Evolutionary conservation across 2,888 invertebrate species (phyloP), one percentile per base, ranked within the genome.

Genomic region (Eudasyphora cyanicolor): DNA sequence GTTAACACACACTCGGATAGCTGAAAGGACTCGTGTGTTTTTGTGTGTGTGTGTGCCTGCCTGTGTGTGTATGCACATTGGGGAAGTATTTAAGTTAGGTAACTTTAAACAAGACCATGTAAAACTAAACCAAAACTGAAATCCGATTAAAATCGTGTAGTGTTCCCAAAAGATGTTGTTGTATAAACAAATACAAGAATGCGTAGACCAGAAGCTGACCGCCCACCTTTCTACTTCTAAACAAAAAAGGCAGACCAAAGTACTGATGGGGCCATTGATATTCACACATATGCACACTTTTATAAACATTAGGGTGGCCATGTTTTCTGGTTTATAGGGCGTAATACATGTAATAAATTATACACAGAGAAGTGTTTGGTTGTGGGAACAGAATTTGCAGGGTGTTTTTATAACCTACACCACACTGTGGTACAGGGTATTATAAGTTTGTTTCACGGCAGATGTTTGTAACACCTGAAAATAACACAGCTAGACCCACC

Each of bases 131-230:
- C 70, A 76, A 74, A 77, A 69, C 67, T 69, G 32, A 84, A 84
- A 84, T 81, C 84, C 73, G 84, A 81, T 81, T 84, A 81, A 78
- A 76, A 76, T 57, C 67, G 19, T 76, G 80, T 49, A 38, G 24
- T 76, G 17, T 38, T 29, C n/a, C 24, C 76, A 21, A 54, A 64
- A 71, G 64, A 73, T 38, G 38, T 29, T 71, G 35, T 71, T 71
- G 57, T 75, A 54, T 19, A 70, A 70, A 71, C 69, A 82, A 73
- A 73, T 38, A 64, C 64, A 49, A 17, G 17, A 49, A 29, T 27
- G 29, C 60, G 60, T 60, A 60, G 70, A 38, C 27, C 24, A 42
- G 79, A 54, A 17, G 62, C 57, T 12, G 24, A n/a, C n/a, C n/a
- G 19, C 38, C 14, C 7, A 14, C n/a, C 45, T 45, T 45, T n/a